Conservation (phyloP, 2,888 invertebrate species). For the Carterocephalus palaemon region DNA sequence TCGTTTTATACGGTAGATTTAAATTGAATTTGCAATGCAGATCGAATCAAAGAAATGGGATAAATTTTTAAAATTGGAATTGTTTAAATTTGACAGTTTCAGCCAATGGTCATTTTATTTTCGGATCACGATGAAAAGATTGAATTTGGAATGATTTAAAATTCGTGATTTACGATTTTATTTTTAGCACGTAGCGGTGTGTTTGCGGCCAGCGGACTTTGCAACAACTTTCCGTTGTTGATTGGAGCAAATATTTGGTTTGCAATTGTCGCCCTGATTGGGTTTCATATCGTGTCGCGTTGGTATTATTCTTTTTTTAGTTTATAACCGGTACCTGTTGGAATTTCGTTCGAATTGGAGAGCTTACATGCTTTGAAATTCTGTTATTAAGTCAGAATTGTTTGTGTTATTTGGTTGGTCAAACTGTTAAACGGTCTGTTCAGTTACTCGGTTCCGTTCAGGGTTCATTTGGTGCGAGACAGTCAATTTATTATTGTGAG, state of each 20-base stretch:
- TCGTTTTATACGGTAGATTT: no score
- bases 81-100: slow-evolving; percentile 2
- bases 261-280: slow-evolving; percentile 43
- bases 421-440: no score
- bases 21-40: not conserved
- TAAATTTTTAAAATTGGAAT: slow-evolving; percentile 1
- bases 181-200: slow-evolving; percentile 5
- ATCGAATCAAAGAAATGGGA: slow-evolving; percentile 1
- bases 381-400: no score
- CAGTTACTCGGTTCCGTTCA: no score
- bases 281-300: slow-evolving; percentile 26
- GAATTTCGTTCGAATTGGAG: no score
- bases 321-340: not conserved
- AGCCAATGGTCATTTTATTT: slow-evolving; percentile 5
- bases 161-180: slow-evolving; percentile 8
- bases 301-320: slow-evolving; percentile 1
- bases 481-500: no score
- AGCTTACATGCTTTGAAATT: no score
- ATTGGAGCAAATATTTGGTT: slow-evolving; percentile 53
- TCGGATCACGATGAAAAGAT: slow-evolving; percentile 1
- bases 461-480: no score
- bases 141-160: slow-evolving; percentile 8
- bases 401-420: no score
- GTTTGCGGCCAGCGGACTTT: slow-evolving; percentile 2
- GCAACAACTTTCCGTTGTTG: slow-evolving; percentile 44